Conservation (phyloP, 2,113 vertebrate species). For the Xiphophorus couchianus region DNA sequence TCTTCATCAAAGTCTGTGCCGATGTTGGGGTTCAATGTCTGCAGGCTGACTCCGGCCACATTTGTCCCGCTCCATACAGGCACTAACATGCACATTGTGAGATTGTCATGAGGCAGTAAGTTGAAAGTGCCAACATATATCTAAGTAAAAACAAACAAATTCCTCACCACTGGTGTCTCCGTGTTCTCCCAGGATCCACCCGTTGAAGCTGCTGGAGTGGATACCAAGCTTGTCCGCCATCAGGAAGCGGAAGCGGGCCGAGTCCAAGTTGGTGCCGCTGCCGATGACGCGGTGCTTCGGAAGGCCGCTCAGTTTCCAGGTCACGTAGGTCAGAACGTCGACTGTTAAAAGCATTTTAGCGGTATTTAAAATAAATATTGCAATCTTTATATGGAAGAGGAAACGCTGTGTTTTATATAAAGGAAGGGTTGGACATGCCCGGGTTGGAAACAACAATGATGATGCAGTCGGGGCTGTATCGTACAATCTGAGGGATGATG, state of each 20-base stretch:
- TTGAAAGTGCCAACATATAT: not conserved
- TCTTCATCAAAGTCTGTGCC: conserved; percentile 88
- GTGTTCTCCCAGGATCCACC: conserved; percentile 95
- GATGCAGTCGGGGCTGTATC: conserved; percentile 91
- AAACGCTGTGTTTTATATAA: not conserved
- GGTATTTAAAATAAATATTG: not conserved
- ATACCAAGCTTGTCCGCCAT: conserved; percentile 92
- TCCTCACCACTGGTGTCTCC: conserved; percentile 95
- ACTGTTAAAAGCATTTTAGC: conserved; percentile 74
- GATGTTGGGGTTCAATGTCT: conserved; percentile 90
- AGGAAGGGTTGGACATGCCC: conserved; percentile 74
- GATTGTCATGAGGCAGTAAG: not conserved
- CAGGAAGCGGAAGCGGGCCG: conserved; percentile 92
- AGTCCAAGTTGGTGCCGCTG: conserved; percentile 96
- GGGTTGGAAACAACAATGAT: conserved; percentile 97
- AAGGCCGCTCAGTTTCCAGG: conserved; percentile 96
- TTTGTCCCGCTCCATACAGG: conserved; percentile 96
- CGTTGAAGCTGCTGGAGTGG: conserved; percentile 91
- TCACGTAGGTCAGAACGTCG: conserved; percentile 94
- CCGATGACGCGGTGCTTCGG: conserved; percentile 94
- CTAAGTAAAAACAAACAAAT: not conserved
- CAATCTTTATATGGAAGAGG: not conserved
- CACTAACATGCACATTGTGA: conserved; percentile 76
- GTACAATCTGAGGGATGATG: conserved; percentile 91
- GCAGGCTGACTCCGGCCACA: conserved; percentile 91